Evolutionary conservation across 1,140 invertebrate species (phyloP), one percentile per base, ranked within the genome.

Genomic region (Ladona fulva): DNA sequence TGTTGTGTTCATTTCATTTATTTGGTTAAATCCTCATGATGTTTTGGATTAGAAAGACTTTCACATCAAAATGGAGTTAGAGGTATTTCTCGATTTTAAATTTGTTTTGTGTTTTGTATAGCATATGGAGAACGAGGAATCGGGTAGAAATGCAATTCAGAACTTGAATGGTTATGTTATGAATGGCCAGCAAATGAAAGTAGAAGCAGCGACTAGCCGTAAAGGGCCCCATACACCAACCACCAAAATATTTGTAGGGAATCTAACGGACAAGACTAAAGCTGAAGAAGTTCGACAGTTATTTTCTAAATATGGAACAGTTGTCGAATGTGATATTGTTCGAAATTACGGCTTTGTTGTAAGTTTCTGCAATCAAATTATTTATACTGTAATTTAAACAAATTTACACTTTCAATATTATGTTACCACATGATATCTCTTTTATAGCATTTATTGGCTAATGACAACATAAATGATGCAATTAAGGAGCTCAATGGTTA

Each of bases 61-160:
- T 66, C 12, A 66, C 14, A 19, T 19, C 1, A 19, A 66, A 66
- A 66, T 66, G 52, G 3, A 66, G 12, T 66, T 66, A 6, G 12
- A 16, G 22, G n/a, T 19, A 25, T 74, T 42, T 73, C 77, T 75
- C 12, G 19, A 0, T n/a, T 25, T 1, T 76, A 74, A 74, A 10
- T 0, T 77, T 24, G 52, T 74, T 24, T 75, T 77, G 16, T 80
- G 78, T 79, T 76, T n/a, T 80, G 83, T 84, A 42, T 79, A 92
- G 90, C 96, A 98, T 87, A 97, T 97, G 95, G 94, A 95, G 87
- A 94, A 93, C 86, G 94, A 95, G 85, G 90, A 94, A 83, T 92
- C 94, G 83, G 95, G 95, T 74, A 92, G 95, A 88, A 92, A 93
- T 84, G 95, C 96, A 74, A 96, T 96, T 84, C 93, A 95, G 86